These are phyloP conservation scores for Polyergus mexicanus DNA, from an alignment of 1,140 invertebrate genomes.

Conservation along the genomic window DNA sequence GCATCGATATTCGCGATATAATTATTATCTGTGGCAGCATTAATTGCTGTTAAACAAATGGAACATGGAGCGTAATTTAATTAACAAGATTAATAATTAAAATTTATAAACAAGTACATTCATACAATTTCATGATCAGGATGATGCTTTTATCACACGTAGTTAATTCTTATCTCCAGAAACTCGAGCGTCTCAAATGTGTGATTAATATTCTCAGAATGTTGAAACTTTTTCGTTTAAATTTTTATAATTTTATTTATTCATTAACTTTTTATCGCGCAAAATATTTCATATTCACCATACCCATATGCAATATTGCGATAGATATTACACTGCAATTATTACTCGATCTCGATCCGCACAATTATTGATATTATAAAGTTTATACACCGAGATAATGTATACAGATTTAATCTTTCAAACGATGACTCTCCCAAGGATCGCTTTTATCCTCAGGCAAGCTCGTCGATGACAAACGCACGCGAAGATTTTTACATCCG, in stretches of 20 bases:
- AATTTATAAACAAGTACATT: conserved; percentile 21
- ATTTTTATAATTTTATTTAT: neutral
- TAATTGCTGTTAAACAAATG: conserved; percentile 57
- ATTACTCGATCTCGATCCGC: neutral
- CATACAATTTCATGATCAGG: neutral
- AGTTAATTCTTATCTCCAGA: neutral
- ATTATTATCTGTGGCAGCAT: conserved; percentile 52
- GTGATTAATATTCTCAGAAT: neutral
- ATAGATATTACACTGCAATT: neutral
- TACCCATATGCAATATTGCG: neutral
- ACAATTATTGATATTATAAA: neutral
- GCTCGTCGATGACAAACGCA: conserved; percentile 10
- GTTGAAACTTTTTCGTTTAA: neutral
- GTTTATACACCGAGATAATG: neutral
- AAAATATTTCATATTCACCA: conserved; percentile 5
- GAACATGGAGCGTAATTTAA: conserved; percentile 50
- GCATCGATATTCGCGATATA: conserved; percentile 41
- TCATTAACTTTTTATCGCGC: neutral
- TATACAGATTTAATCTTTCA: conserved; percentile 22
- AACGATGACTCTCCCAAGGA: conserved; percentile 1
- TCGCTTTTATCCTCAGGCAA: conserved; percentile 27
- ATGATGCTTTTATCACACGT: neutral
- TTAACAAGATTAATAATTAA: conserved; percentile 60
- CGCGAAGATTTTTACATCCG: conserved; percentile 49
- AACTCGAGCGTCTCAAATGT: neutral